phyloP scores from a whole-genome alignment of 2,113 vertebrate species.

The Uropsilus gracilis region DNA sequence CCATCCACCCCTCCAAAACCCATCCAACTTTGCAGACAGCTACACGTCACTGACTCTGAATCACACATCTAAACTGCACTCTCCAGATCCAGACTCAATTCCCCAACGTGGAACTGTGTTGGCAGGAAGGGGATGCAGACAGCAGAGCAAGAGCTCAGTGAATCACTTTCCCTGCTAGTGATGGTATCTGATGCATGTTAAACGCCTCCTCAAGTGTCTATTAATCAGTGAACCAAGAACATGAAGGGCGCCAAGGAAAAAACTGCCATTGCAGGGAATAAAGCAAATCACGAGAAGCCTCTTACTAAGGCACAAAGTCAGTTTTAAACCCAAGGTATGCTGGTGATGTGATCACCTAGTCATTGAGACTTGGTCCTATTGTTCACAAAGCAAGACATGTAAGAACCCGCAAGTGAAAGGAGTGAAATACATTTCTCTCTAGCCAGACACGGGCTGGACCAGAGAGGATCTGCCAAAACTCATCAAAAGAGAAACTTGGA shows the following conservation, averaged over 20 bases:
- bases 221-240: slow-evolving; percentile 72
- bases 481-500: not conserved
- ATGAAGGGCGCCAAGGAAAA: not conserved
- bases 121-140: not conserved
- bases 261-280: not conserved
- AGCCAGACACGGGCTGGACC: not conserved
- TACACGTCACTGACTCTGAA: slow-evolving; percentile 55
- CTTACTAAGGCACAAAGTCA: too few relatives aligned
- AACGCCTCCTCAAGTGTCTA: slow-evolving; percentile 64
- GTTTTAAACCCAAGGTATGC: not conserved
- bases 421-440: not conserved
- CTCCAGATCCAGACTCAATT: slow-evolving; percentile 48
- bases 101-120: slow-evolving; percentile 24
- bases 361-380: not conserved
- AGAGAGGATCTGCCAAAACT: not conserved
- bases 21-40: not conserved
- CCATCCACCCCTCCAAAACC: not conserved
- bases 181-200: slow-evolving; percentile 71
- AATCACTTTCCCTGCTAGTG: slow-evolving; percentile 64
- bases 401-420: not conserved
- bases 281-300: not conserved
- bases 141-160: not conserved
- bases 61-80: slow-evolving; percentile 45
- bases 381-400: not conserved
- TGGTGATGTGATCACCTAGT: not conserved